These are phyloP conservation scores for Lypha dubia DNA, from an alignment of 2,888 invertebrate genomes.

Conservation along the genomic window DNA sequence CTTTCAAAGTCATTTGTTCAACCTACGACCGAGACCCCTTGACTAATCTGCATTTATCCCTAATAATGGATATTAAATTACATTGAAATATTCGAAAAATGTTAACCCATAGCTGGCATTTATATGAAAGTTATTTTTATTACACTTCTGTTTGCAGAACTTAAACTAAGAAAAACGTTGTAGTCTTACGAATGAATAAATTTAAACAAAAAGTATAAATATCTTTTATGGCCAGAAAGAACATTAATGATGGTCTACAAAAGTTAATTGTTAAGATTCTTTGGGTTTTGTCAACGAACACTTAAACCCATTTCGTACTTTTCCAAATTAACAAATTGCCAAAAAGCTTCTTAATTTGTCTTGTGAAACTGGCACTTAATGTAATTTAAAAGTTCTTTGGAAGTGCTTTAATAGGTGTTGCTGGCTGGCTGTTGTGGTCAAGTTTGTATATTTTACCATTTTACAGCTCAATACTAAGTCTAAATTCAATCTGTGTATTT, in stretches of 20 bases:
- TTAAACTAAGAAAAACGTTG: slow-evolving; percentile 6
- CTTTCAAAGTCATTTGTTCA: not conserved
- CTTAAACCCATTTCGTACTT: slow-evolving; percentile 3
- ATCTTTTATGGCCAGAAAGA: slow-evolving; percentile 22
- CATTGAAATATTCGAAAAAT: slow-evolving; percentile 38
- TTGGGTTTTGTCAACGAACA: slow-evolving; percentile 19
- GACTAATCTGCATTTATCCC: slow-evolving; percentile 2
- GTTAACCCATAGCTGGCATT: slow-evolving; percentile 22
- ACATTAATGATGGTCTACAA: slow-evolving; percentile 59
- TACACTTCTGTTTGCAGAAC: slow-evolving; percentile 1
- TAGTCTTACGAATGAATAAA: slow-evolving; percentile 44
- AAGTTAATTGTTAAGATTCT: slow-evolving; percentile 67
- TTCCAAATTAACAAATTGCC: slow-evolving; percentile 6
- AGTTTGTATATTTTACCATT: slow-evolving; percentile 45
- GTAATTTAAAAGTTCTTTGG: slow-evolving; percentile 49
- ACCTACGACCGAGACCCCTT: not conserved
- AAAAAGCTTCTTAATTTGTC: not conserved
- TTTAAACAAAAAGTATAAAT: slow-evolving; percentile 31
- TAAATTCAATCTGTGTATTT: slow-evolving; percentile 18
- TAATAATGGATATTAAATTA: slow-evolving; percentile 23
- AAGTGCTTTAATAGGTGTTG: slow-evolving; percentile 33
- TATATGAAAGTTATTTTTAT: slow-evolving; percentile 36
- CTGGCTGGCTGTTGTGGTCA: slow-evolving; percentile 64
- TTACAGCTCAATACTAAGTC: slow-evolving; percentile 62
- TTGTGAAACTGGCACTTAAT: slow-evolving; percentile 32